Evolutionary conservation across 2,888 invertebrate species (phyloP).

Genomic region (Dolichomitus sp.): DNA sequence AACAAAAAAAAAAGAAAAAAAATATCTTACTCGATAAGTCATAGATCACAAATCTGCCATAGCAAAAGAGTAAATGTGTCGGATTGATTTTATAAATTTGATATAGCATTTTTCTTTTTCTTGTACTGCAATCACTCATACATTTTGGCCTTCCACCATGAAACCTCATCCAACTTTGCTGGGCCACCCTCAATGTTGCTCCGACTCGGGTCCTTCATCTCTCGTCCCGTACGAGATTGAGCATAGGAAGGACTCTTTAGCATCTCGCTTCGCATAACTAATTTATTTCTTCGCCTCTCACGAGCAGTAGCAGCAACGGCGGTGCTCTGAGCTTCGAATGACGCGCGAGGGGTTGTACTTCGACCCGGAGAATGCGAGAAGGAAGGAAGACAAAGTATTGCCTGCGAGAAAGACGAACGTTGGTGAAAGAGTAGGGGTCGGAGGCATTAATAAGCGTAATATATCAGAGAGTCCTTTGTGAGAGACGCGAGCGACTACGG

Average conservation of each 20-base stretch:
- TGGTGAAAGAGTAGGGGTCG: slow-evolving; percentile 45
- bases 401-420: slow-evolving; percentile 4
- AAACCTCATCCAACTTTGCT: background rate
- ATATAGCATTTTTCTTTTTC: background rate
- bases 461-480: slow-evolving; percentile 84
- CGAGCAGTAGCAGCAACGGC: slow-evolving; percentile 22
- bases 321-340: background rate
- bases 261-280: slow-evolving; percentile 50
- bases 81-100: background rate
- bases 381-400: background rate
- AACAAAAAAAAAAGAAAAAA: no score
- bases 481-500: slow-evolving; percentile 65
- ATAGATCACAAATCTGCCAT: background rate
- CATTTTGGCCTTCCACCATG: background rate
- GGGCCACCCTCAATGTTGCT: slow-evolving; percentile 13
- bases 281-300: slow-evolving; percentile 58
- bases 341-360: slow-evolving; percentile 9
- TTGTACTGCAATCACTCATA: background rate
- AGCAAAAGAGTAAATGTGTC: background rate
- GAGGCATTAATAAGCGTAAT: slow-evolving; percentile 84
- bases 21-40: no score
- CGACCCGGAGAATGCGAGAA: slow-evolving; percentile 19
- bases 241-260: slow-evolving; percentile 44
- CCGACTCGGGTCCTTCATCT: background rate
- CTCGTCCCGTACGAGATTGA: slow-evolving; percentile 7